Conservation (phyloP, 2,797 vertebrate genomes). For the Protosalanx chinensis region DNA sequence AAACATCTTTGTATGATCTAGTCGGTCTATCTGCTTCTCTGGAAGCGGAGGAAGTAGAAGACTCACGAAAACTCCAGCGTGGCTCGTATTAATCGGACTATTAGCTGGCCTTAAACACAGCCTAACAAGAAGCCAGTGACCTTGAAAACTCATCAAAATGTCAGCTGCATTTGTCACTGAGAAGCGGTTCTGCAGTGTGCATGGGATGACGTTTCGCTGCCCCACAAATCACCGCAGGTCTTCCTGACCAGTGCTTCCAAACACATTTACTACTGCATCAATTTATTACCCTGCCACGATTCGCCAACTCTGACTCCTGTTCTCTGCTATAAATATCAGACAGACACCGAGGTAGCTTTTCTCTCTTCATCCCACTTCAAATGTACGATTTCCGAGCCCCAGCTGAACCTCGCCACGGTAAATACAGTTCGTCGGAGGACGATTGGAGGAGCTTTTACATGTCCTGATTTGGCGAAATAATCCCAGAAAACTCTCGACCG, state of each 20-base stretch:
- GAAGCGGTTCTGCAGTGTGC: slow-evolving; percentile 4
- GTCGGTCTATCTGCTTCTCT: slow-evolving; percentile 69
- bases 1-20: slow-evolving; percentile 73
- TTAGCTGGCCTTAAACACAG: slow-evolving; percentile 39
- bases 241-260: slow-evolving; percentile 11
- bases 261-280: slow-evolving; percentile 16
- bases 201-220: slow-evolving; percentile 12
- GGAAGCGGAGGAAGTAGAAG: slow-evolving; percentile 42
- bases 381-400: slow-evolving; percentile 51
- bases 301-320: slow-evolving; percentile 13
- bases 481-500: slow-evolving; percentile 30
- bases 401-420: slow-evolving; percentile 47
- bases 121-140: slow-evolving; percentile 26
- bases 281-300: slow-evolving; percentile 24
- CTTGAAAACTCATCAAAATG: slow-evolving; percentile 31
- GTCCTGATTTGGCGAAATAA: slow-evolving; percentile 58
- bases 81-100: slow-evolving; percentile 43
- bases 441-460: slow-evolving; percentile 58
- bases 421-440: slow-evolving; percentile 48
- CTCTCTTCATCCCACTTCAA: slow-evolving; percentile 28
- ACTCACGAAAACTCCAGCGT: slow-evolving; percentile 41
- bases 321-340: neutral
- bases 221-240: slow-evolving; percentile 20
- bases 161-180: slow-evolving; percentile 9
- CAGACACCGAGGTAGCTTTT: slow-evolving; percentile 1